Evolutionary conservation across 2,888 invertebrate species (phyloP).

Genomic region (Coelinius sp.): DNA sequence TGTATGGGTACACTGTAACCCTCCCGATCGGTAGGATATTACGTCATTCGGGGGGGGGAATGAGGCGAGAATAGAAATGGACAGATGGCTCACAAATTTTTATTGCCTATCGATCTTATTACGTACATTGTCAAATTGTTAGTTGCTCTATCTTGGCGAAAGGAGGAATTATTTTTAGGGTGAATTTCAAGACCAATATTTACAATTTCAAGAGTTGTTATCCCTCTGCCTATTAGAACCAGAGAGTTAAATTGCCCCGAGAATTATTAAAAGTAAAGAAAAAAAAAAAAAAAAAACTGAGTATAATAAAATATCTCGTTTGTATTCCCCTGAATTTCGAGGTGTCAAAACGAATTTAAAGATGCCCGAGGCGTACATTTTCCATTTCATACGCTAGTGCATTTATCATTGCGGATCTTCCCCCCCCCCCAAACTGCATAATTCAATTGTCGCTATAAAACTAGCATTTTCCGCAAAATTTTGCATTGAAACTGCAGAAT

Average conservation of each 20-base stretch:
- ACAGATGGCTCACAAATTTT: conserved; percentile 18
- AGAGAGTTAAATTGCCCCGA: too few species aligned
- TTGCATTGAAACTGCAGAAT: neutral
- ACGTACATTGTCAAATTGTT: neutral
- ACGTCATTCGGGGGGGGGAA: conserved; percentile 24
- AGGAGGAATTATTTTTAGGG: too few species aligned
- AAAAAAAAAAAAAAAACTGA: too few species aligned
- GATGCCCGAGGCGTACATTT: neutral
- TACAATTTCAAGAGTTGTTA: too few species aligned
- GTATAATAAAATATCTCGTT: too few species aligned
- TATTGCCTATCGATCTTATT: conserved; percentile 13
- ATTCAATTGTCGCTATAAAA: neutral
- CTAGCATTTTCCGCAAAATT: neutral
- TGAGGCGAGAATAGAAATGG: neutral
- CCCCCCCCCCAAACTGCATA: neutral
- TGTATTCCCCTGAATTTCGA: neutral
- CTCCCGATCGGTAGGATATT: conserved; percentile 9
- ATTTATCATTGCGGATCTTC: neutral
- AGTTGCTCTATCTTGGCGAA: neutral
- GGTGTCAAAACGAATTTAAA: neutral
- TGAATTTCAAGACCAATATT: too few species aligned
- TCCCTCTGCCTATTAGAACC: too few species aligned
- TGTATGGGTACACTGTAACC: neutral
- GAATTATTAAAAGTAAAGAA: too few species aligned
- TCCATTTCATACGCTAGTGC: neutral